Conservation (phyloP, 2,113 vertebrate species). For the Ancistrus triradiatus region DNA sequence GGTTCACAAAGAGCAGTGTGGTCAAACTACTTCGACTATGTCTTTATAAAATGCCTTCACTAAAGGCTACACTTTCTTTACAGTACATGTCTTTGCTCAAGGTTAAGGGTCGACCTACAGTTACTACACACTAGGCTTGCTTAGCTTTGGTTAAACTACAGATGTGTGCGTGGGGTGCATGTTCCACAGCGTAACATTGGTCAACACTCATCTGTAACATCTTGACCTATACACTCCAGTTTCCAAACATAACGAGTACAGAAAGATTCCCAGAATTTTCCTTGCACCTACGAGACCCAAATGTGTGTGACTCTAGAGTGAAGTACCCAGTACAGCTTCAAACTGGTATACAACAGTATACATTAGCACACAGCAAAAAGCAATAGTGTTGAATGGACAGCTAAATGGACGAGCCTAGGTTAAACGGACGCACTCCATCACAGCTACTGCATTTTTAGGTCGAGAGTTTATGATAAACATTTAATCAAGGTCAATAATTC, state of each 20-base stretch:
- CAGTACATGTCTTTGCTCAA: slow-evolving; percentile 52
- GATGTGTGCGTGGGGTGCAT: slow-evolving; percentile 31
- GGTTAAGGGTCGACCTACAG: slow-evolving; percentile 35
- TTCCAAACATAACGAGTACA: slow-evolving; percentile 29
- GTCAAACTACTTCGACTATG: slow-evolving; percentile 49
- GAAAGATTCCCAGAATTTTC: slow-evolving; percentile 50
- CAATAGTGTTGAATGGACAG: slow-evolving; percentile 3
- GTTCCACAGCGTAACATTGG: neutral
- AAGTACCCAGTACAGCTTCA: slow-evolving; percentile 48
- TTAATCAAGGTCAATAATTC: too few species aligned
- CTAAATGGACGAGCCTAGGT: neutral
- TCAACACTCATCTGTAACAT: slow-evolving; percentile 24
- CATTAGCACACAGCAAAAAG: slow-evolving; percentile 40
- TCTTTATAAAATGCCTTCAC: slow-evolving; percentile 42
- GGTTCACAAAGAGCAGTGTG: slow-evolving; percentile 34
- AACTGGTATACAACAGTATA: slow-evolving; percentile 75
- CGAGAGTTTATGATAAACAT: too few species aligned
- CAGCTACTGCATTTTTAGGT: too few species aligned
- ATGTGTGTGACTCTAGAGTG: slow-evolving; percentile 29
- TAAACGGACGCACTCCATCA: too few species aligned
- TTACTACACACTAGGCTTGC: slow-evolving; percentile 41
- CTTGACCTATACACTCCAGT: neutral
- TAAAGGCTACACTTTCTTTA: slow-evolving; percentile 60
- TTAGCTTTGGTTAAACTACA: slow-evolving; percentile 64
- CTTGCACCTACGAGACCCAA: slow-evolving; percentile 33